Percentiles rank a stretch among this genome's conserved stretches.
These are phyloP conservation scores for Crematogaster levior DNA, from an alignment of 2,888 invertebrate genomes.

Conservation along the genomic window DNA sequence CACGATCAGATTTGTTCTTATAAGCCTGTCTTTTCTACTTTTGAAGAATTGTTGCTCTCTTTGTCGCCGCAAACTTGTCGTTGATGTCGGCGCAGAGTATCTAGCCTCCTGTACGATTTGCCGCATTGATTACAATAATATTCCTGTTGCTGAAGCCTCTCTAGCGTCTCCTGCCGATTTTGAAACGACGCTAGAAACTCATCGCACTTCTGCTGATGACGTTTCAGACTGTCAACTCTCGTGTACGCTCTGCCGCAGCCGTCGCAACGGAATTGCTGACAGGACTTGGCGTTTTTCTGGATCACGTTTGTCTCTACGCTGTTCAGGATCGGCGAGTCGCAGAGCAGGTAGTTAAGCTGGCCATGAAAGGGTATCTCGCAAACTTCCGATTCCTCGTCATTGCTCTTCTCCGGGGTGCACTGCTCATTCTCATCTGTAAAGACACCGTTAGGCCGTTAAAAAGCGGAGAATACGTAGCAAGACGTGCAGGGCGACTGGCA, in stretches of 20 bases:
- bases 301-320: slow-evolving; percentile 62
- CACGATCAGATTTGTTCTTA: slow-evolving; percentile 8
- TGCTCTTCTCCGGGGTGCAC: slow-evolving; percentile 47
- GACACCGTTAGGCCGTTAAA: slow-evolving; percentile 61
- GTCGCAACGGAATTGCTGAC: slow-evolving; percentile 78
- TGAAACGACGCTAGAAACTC: slow-evolving; percentile 85
- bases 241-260: slow-evolving; percentile 84
- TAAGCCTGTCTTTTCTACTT: slow-evolving; percentile 50
- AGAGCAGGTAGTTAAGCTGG: slow-evolving; percentile 68
- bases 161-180: slow-evolving; percentile 64
- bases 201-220: slow-evolving; percentile 82
- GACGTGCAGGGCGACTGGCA: slow-evolving; percentile 19
- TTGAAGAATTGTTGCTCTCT: slow-evolving; percentile 49
- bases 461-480: not conserved
- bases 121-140: slow-evolving; percentile 81
- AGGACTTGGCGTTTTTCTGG: slow-evolving; percentile 59
- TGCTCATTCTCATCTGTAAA: slow-evolving; percentile 66
- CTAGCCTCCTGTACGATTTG: slow-evolving; percentile 82
- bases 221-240: slow-evolving; percentile 82
- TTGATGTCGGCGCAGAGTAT: slow-evolving; percentile 82
- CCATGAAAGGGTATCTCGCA: slow-evolving; percentile 72
- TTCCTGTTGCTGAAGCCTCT: slow-evolving; percentile 66
- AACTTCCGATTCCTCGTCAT: slow-evolving; percentile 64
- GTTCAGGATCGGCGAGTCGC: slow-evolving; percentile 71
- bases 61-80: slow-evolving; percentile 81